Conservation (phyloP, 2,888 invertebrate genomes). For the Saturnia pavonia region DNA sequence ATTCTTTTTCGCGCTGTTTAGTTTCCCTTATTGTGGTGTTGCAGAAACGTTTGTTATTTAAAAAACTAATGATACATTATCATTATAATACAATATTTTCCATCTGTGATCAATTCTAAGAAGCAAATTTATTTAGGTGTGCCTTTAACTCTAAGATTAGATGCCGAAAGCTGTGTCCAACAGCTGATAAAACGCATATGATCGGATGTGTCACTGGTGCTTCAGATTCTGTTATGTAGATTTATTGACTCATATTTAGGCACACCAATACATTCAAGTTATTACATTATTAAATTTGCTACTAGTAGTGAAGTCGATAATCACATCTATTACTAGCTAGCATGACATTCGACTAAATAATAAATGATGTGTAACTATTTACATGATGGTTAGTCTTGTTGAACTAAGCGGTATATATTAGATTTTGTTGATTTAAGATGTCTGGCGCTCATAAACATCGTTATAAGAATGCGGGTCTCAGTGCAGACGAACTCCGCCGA, state of each 20-base stretch:
- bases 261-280: not conserved
- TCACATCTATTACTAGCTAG: not conserved
- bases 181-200: constrained; percentile 5
- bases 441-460: constrained; percentile 93
- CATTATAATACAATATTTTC: not conserved
- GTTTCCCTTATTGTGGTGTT: not conserved
- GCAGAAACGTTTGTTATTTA: constrained; percentile 8
- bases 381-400: not conserved
- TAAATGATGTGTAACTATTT: not conserved
- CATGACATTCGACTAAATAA: not conserved
- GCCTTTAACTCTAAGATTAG: not conserved
- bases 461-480: constrained; percentile 96
- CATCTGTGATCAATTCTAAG: not conserved
- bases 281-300: not conserved
- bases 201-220: not conserved
- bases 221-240: not conserved
- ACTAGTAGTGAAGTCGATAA: not conserved
- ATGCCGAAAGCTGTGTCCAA: not conserved
- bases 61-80: not conserved
- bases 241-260: not conserved
- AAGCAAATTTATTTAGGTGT: not conserved
- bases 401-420: not conserved
- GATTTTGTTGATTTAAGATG: constrained; percentile 81
- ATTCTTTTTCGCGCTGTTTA: not conserved
- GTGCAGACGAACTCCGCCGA: constrained; percentile 94